phyloP scores from a whole-genome alignment of 2,113 vertebrate species.

The Phaethornis superciliosus region DNA sequence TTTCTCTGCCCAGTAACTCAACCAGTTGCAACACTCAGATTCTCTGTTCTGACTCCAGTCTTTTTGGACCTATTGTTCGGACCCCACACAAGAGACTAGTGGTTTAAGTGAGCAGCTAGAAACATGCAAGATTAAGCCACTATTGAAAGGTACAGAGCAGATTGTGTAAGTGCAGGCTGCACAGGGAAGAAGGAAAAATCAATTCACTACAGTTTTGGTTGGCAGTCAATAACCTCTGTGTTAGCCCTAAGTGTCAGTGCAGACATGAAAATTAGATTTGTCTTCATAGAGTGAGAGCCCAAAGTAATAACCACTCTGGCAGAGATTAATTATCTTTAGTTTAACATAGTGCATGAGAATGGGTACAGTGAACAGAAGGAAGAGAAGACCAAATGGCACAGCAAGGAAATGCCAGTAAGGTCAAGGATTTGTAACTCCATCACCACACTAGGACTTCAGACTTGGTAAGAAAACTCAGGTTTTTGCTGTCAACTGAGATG shows the following conservation, averaged over 20 bases:
- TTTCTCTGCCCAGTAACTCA: neutral
- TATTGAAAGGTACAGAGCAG: neutral
- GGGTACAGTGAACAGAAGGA: neutral
- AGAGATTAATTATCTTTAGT: neutral
- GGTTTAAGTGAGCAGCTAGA: neutral
- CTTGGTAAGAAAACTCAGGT: neutral
- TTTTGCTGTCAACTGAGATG: neutral
- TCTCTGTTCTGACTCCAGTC: neutral
- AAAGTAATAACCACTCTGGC: neutral
- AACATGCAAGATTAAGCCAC: neutral
- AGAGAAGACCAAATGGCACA: neutral
- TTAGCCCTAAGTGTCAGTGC: neutral
- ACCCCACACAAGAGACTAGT: neutral
- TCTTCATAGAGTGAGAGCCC: neutral
- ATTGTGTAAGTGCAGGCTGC: neutral
- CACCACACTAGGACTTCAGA: neutral
- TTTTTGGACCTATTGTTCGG: neutral
- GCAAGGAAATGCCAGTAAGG: neutral
- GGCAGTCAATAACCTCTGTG: neutral
- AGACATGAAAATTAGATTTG: neutral
- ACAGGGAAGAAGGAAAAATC: neutral
- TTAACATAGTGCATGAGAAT: neutral
- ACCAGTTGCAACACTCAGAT: neutral
- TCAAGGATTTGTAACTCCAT: neutral
- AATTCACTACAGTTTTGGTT: neutral